These are phyloP conservation scores for Rhinichthys klamathensis DNA, from an alignment of 2,113 vertebrate species.

Conservation along the genomic window DNA sequence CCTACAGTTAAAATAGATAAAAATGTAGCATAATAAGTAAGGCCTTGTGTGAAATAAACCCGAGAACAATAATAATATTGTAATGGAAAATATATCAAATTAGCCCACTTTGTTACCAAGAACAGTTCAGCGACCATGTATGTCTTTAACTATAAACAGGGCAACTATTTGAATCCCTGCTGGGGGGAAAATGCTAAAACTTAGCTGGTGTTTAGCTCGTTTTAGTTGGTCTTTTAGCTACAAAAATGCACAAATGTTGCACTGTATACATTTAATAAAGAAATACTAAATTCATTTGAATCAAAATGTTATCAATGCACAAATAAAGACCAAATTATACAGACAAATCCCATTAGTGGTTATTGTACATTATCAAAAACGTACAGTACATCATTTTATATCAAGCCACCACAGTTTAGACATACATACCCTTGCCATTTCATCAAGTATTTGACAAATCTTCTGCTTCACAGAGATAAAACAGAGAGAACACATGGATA, in stretches of 20 bases:
- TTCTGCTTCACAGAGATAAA: background rate
- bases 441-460: background rate
- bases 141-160: too few species aligned
- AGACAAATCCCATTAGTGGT: constrained; percentile 25
- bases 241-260: background rate
- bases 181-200: too few species aligned
- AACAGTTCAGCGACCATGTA: too few species aligned
- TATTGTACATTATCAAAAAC: constrained; percentile 2
- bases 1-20: too few species aligned
- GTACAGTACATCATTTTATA: background rate
- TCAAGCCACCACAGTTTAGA: background rate
- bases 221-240: too few species aligned
- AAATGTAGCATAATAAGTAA: background rate
- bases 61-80: too few species aligned
- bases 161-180: too few species aligned
- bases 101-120: too few species aligned
- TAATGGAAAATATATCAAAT: too few species aligned
- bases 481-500: background rate
- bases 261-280: constrained; percentile 13
- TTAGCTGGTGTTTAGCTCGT: too few species aligned
- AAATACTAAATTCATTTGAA: constrained; percentile 11
- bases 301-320: constrained; percentile 18
- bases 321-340: constrained; percentile 35
- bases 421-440: background rate
- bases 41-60: background rate